Base-by-base conservation (phyloP, 2,888 invertebrate genomes). In the Pristionchus japonicus region DNA sequence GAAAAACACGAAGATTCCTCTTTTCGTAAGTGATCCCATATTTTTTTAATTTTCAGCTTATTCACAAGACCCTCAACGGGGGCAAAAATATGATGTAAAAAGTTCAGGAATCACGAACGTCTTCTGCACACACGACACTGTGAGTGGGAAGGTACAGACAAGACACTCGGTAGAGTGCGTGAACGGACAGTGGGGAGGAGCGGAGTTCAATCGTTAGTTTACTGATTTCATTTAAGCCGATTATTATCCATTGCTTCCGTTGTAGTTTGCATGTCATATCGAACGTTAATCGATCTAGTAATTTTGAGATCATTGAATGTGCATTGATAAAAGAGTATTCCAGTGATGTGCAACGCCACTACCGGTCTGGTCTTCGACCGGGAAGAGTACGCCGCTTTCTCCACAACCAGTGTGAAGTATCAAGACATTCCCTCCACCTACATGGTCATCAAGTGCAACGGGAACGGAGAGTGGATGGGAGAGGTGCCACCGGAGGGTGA, bases 391-490 rank as follows among this genome's bases (percentile, higher is more conserved):
- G 52, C 31, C n/a, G 20, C 34, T 4, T 83, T 52, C 82, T 31
- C 9, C 9, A 34, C 20, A 3, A 31, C 82, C 3, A 49, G 34
- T 37, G 52, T 83, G 17, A 2, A 1, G 34, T 83, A 83, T 17
- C 11, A 52, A 3, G 17, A 4, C 23, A 4, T 34, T 34, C 82
- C 82, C 34, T 9, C 17, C 27, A 13, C 23, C 1, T 31, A 23
- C 17, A 83, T 83, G 82, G 1, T 20, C 20, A 83, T 83, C 7
- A 15, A 6, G 34, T 83, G 82, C 34, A 31, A 31, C 3, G 82
- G 82, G 13, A 20, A 83, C 23, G 82, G 82, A 40, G 23, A 83
- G 20, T 83, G 82, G 82, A 23, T 83, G 49, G 82, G 82, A 83
- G 31, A 31, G 13, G 82, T 37, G 17, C 82, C 82, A 17, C 3